Evolutionary conservation across 1,140 invertebrate species (phyloP), one percentile per base, ranked within the genome.

Genomic region (Riptortus pedestris): DNA sequence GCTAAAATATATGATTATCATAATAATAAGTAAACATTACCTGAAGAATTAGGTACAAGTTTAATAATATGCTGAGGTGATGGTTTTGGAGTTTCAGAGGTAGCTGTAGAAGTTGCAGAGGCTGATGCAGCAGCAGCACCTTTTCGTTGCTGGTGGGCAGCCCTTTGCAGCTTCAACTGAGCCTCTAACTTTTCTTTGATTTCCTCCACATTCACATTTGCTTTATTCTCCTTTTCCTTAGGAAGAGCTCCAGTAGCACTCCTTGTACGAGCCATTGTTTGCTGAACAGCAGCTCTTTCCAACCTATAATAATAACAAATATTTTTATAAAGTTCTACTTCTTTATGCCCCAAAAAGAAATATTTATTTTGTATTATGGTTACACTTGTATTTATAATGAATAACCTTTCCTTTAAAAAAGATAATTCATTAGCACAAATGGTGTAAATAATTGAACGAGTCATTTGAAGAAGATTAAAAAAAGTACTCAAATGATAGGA

Each of bases 111-210:
- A 38, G 52, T 45, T 0, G 72, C 62, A 3, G 72, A 68, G 28
- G 67, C 62, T 12, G 71, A 62, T 59, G 71, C 74, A 2, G 70
- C 72, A 12, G 65, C 74, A 70, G 87, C 85, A 1, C 85, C 69
- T 33, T 59, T 60, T 64, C 87, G 77, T 72, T 93, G 94, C 70
- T 92, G 88, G 75, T 93, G 85, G 1, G 88, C 90, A 20, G 88
- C 84, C 63, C 91, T 75, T 73, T 96, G 92, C 68, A 91, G 78
- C 52, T 90, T 83, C 29, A 94, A 74, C 69, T 94, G 90, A 67
- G 90, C 87, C 71, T 95, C 92, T 83, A 93, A 85, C 72, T 93
- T 90, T 64, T 93, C 91, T 72, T 92, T 92, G 45, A 92, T 85
- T 70, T 93, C 89, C 62, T 90, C 86, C 0, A 87, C 81, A 22